phyloP scores from a whole-genome alignment of 2,888 invertebrate genomes.

The Anoncus sp. region DNA sequence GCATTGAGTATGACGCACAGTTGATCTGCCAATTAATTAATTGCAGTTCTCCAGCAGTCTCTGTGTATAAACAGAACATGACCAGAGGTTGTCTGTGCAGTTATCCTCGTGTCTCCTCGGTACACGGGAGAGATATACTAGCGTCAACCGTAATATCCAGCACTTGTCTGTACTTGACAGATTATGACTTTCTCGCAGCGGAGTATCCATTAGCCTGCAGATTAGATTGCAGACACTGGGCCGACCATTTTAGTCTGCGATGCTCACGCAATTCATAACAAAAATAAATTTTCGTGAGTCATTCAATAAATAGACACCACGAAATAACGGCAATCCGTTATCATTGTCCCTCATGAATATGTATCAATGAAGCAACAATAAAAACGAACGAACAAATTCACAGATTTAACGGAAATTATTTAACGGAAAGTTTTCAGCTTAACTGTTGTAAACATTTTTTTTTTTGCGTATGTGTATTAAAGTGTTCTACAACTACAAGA shows the following conservation, averaged over 20 bases:
- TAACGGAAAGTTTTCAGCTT: too few species aligned
- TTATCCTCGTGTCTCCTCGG: conserved; percentile 9
- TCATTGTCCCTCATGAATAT: too few species aligned
- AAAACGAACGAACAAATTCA: too few species aligned
- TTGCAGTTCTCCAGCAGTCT: conserved; percentile 13
- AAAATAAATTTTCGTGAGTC: background rate
- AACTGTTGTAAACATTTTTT: too few species aligned
- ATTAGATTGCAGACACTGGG: conserved; percentile 16
- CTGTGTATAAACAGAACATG: conserved; percentile 14
- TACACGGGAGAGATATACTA: conserved; percentile 33
- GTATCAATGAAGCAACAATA: too few species aligned
- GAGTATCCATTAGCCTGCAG: conserved; percentile 24
- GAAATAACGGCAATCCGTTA: too few species aligned
- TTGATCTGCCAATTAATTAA: conserved; percentile 53
- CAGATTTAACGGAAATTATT: too few species aligned
- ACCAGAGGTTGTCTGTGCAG: background rate
- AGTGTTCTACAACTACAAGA: background rate
- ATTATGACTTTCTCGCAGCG: conserved; percentile 28
- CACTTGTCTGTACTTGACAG: conserved; percentile 40
- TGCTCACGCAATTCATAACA: background rate
- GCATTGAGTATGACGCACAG: conserved; percentile 38
- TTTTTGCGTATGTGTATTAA: too few species aligned
- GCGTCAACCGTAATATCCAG: conserved; percentile 33
- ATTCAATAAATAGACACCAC: background rate
- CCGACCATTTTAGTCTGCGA: background rate